Conservation (phyloP, 2,113 vertebrate genomes). For the Thymallus thymallus region DNA sequence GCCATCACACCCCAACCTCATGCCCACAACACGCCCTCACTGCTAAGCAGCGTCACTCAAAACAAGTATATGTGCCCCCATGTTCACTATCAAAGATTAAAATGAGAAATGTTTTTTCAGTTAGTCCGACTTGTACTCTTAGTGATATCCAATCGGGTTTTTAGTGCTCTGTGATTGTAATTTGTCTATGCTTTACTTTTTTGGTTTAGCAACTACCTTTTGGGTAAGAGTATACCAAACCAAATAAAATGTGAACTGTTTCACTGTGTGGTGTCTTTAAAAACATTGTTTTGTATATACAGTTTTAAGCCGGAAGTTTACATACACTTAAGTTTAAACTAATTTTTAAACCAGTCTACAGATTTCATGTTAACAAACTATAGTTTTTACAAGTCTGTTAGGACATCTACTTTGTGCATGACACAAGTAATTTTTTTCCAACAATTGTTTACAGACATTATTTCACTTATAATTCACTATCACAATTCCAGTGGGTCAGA, state of each 20-base stretch:
- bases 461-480: too few relatives aligned
- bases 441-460: too few relatives aligned
- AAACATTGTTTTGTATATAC: not conserved
- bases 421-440: too few relatives aligned
- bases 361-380: too few relatives aligned
- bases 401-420: too few relatives aligned
- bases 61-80: not conserved
- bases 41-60: not conserved
- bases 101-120: not conserved
- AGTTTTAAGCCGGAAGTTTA: too few relatives aligned
- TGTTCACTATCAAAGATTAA: not conserved
- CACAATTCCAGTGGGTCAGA: too few relatives aligned
- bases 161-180: conserved; percentile 48
- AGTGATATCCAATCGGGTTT: conserved; percentile 35
- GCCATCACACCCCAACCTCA: not conserved
- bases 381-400: too few relatives aligned
- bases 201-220: conserved; percentile 5
- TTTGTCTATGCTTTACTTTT: conserved; percentile 15
- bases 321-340: too few relatives aligned
- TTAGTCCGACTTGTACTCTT: conserved; percentile 3
- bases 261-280: conserved; percentile 1
- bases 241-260: conserved; percentile 68
- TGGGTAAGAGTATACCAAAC: conserved; percentile 39
- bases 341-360: too few relatives aligned
- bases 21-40: not conserved